Base-by-base conservation (phyloP, 2,888 invertebrate species). In the Lepidocyrtoides sp. region DNA sequence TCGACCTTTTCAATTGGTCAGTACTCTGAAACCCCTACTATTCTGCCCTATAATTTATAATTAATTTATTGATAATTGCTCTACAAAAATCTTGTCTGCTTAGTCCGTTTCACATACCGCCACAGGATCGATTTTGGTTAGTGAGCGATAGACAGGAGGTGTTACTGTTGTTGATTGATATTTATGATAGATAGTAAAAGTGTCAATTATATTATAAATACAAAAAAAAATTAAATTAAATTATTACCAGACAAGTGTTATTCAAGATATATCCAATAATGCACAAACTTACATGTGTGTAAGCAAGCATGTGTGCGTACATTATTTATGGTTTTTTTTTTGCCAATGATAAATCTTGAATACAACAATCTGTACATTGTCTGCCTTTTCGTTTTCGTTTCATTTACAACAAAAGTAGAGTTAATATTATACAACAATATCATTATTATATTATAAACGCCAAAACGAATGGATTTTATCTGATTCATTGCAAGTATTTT, bases 141-240 rank as follows among this genome's bases (percentile, higher is more conserved):
- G n/a, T 4, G 32, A 66, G 20, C 14, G 66, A 20, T 12, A 63
- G 29, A 51, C 32, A 54, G 51, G 26, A 54, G 32, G 26, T 77
- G 29, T 77, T 77, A 3, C n/a, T 77, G 51, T 77, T 77, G 17
- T 14, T 77, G 48, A 77, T 54, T 23, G 44, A 44, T 48, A 26
- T 41, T 51, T 60, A 41, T 63, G n/a, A n/a, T 29, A 69, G 48
- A 69, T 84, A 77, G 48, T 86, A 86, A 86, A 84, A 79, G 86
- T 86, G 86, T 86, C 86, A 86, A 63, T 86, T 82, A 63, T 77
- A 86, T n/a, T n/a, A n/a, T 86, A 86, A 86, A 86, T 86, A 86
- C 29, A 86, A 23, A 77, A n/a, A n/a, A n/a, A n/a, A 41, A 66
- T 83, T 41, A 77, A 77, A 54, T 48, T 75, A 84, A 79, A 77